Percentiles rank a stretch among this genome's conserved stretches.
These are phyloP conservation scores for Liparis tanakae DNA, from an alignment of 2,797 vertebrate genomes.

Conservation along the genomic window DNA sequence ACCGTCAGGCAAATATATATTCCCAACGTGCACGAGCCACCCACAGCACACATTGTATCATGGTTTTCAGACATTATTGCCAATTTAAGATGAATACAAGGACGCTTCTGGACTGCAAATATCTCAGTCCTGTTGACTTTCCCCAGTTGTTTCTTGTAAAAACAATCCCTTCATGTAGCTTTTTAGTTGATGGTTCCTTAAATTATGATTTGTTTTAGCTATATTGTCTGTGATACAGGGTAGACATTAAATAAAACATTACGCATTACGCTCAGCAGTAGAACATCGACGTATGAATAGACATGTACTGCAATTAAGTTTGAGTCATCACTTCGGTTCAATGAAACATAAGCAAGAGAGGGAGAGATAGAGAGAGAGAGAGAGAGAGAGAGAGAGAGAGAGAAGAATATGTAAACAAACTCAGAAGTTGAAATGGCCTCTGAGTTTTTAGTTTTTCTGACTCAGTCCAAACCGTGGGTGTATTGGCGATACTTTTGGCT, in stretches of 20 bases:
- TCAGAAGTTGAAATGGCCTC: slow-evolving; percentile 37
- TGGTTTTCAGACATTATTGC: not conserved
- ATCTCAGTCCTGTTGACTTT: not conserved
- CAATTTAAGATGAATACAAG: not conserved
- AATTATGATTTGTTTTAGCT: not conserved
- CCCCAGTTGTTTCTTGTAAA: not conserved
- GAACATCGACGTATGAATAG: not conserved
- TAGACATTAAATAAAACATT: not conserved
- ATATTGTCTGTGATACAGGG: not conserved
- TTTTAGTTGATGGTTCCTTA: not conserved
- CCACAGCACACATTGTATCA: not conserved
- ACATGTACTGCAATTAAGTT: not conserved
- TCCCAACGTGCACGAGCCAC: not conserved
- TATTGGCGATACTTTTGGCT: slow-evolving; percentile 41
- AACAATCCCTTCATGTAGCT: not conserved
- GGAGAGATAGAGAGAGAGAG: not conserved
- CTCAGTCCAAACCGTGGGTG: slow-evolving; percentile 56
- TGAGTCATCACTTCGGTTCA: not conserved
- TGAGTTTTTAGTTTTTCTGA: slow-evolving; percentile 40
- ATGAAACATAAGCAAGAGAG: not conserved
- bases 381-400: not conserved
- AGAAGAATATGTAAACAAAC: slow-evolving; percentile 8
- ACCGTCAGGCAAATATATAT: not conserved
- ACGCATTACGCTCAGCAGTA: too few relatives aligned
- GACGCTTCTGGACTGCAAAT: not conserved